A percentile compares a stretch with the other conserved stretches of the same genome.
Evolutionary conservation across 2,888 invertebrate species (phyloP).

Genomic region (Tetanocera ferruginea): DNA sequence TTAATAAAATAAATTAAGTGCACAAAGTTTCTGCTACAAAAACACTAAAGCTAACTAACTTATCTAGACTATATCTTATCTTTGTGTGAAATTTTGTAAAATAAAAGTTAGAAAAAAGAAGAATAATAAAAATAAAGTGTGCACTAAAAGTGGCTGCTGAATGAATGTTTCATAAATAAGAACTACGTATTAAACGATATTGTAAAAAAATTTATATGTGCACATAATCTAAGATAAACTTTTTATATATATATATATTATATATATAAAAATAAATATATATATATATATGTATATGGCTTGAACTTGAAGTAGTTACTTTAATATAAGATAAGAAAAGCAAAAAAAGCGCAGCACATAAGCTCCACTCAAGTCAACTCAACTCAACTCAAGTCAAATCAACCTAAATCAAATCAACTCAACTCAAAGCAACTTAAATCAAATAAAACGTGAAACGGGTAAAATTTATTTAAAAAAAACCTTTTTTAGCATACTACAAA

Average conservation of each 20-base stretch:
- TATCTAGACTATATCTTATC: constrained; percentile 47
- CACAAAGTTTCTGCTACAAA: neutral
- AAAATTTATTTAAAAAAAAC: neutral
- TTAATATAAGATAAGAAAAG: neutral
- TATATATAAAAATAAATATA: no score
- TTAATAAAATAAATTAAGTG: constrained; percentile 9
- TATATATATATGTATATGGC: no score
- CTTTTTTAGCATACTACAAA: neutral
- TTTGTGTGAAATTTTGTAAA: constrained; percentile 45
- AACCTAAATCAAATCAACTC: constrained; percentile 2
- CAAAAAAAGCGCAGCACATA: neutral
- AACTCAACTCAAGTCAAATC: neutral
- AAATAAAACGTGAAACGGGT: constrained; percentile 17
- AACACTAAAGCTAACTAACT: neutral
- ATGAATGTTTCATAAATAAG: neutral
- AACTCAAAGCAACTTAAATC: neutral
- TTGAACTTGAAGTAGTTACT: no score
- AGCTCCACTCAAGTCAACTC: neutral
- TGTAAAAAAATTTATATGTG: no score
- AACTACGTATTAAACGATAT: no score
- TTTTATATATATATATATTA: no score
- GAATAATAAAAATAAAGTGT: constrained; percentile 33
- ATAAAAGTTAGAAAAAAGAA: constrained; percentile 18
- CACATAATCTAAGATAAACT: no score
- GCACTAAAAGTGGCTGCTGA: constrained; percentile 11